Percentiles rank a stretch among this genome's conserved stretches.
Conservation (phyloP, 2,113 vertebrate species). For the Ciconia stormi region DNA sequence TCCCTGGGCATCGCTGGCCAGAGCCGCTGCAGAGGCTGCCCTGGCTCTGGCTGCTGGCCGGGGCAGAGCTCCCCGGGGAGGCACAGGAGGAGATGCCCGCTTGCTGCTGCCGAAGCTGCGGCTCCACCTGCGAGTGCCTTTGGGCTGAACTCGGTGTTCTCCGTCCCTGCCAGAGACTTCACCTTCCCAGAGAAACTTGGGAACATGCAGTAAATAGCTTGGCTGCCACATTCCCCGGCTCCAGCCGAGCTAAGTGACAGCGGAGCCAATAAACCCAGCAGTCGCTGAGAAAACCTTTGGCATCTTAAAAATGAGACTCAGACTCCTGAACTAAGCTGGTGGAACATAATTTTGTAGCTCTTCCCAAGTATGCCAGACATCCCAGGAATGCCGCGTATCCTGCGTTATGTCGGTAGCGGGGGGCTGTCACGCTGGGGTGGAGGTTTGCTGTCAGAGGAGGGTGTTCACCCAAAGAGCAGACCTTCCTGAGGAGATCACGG, state of each 20-base stretch:
- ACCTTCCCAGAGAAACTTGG: not conserved
- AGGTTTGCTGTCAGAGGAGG: not conserved
- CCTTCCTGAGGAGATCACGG: not conserved
- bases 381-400: not conserved
- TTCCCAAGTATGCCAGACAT: not conserved
- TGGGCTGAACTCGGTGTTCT: not conserved
- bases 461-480: not conserved
- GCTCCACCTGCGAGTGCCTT: not conserved
- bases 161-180: not conserved
- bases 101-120: not conserved
- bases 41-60: not conserved
- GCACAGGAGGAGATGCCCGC: not conserved
- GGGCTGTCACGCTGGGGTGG: not conserved
- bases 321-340: not conserved
- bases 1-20: not conserved
- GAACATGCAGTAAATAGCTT: fast-evolving
- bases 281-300: not conserved
- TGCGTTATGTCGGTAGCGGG: fast-evolving
- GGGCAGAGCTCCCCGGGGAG: not conserved
- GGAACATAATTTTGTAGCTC: not conserved
- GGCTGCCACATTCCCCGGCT: not conserved
- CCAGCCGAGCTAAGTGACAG: not conserved
- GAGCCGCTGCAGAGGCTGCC: fast-evolving
- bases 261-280: not conserved
- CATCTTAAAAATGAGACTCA: not conserved